Evolutionary conservation across 2,113 vertebrate species (phyloP).

Genomic region (Paradisaea rubra): DNA sequence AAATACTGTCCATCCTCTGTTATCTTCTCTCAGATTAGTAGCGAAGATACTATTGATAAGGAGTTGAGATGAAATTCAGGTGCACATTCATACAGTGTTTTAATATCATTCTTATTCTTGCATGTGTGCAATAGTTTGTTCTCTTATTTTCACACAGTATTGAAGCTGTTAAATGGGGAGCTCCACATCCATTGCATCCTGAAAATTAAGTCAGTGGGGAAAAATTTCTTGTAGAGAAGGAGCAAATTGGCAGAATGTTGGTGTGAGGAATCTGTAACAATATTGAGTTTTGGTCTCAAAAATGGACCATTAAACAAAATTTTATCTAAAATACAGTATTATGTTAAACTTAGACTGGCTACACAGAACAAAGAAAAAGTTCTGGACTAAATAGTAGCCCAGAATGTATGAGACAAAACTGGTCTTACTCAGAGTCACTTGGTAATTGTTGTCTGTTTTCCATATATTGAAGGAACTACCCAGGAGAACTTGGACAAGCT

Average conservation of each 20-base stretch:
- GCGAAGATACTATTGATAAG: background rate
- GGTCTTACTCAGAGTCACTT: background rate
- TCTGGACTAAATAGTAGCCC: background rate
- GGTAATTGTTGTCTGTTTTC: background rate
- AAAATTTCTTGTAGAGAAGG: background rate
- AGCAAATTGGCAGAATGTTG: background rate
- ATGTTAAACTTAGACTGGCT: background rate
- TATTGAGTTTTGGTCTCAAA: background rate
- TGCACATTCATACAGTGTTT: background rate
- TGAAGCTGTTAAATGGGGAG: background rate
- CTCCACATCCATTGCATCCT: background rate
- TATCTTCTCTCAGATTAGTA: background rate
- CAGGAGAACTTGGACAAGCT: conserved; percentile 94
- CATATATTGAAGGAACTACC: conserved; percentile 81
- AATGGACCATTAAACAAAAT: background rate
- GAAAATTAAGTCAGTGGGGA: background rate
- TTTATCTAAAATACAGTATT: background rate
- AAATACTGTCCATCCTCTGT: background rate
- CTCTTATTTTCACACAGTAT: background rate
- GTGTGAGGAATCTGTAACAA: background rate
- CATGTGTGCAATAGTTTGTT: background rate
- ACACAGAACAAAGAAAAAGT: background rate
- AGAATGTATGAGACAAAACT: background rate
- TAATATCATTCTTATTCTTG: background rate
- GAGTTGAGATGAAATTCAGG: background rate